A percentile compares a stretch with the other conserved stretches of the same genome.
phyloP scores from a whole-genome alignment of 1,140 invertebrate species.

The Cotesia chilonis region DNA sequence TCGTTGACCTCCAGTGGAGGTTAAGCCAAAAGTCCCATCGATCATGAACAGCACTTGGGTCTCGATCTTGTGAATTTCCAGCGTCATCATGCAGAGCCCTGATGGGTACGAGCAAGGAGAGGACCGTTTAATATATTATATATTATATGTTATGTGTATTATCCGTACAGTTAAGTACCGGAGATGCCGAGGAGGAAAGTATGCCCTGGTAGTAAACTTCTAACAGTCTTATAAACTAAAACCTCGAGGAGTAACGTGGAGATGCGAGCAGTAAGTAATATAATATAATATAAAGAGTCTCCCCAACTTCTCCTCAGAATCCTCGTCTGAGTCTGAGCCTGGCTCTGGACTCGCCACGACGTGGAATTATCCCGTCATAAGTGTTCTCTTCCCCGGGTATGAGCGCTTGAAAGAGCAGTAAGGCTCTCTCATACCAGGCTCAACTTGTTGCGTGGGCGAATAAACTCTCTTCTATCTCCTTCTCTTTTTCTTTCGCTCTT shows the following conservation, averaged over 20 bases:
- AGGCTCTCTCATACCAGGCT: not conserved
- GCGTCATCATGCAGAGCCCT: slow-evolving; percentile 2
- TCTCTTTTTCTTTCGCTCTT: not conserved
- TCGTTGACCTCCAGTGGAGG: slow-evolving; percentile 26
- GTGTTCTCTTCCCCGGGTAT: slow-evolving; percentile 27
- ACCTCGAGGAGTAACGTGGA: not conserved
- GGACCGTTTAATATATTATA: not conserved
- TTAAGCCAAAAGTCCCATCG: slow-evolving; percentile 54
- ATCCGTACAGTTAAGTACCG: not conserved
- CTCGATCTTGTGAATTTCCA: slow-evolving; percentile 48
- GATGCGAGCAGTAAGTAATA: not conserved
- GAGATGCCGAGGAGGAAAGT: not conserved
- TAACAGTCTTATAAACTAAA: too few species aligned
- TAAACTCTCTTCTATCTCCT: slow-evolving; percentile 22
- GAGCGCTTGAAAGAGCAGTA: not conserved
- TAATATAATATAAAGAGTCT: too few species aligned
- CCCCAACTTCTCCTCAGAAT: too few species aligned
- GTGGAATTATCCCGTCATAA: slow-evolving; percentile 55
- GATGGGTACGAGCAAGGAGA: not conserved
- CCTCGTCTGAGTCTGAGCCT: too few species aligned
- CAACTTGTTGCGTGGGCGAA: slow-evolving; percentile 28
- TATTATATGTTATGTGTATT: slow-evolving; percentile 9
- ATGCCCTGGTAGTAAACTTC: too few species aligned
- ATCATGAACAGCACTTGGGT: slow-evolving; percentile 50
- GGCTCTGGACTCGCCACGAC: slow-evolving; percentile 34